Evolutionary conservation across 2,113 vertebrate species (phyloP).

Genomic region (Caranx ignobilis): DNA sequence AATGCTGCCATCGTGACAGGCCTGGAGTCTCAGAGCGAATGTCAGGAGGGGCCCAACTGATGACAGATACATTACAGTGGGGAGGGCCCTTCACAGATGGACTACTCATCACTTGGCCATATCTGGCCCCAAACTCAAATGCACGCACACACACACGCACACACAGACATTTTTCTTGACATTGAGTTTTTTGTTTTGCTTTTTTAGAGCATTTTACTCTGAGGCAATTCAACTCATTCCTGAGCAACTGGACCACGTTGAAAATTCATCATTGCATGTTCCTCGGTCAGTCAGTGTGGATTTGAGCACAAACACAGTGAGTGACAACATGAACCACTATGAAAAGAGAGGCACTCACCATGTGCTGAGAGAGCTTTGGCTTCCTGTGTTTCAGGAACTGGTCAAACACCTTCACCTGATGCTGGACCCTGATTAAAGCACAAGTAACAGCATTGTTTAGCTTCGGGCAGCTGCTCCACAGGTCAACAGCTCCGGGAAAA

Average conservation of each 20-base stretch:
- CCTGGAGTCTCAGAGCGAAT: neutral
- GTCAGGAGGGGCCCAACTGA: slow-evolving; percentile 39
- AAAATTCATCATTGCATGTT: neutral
- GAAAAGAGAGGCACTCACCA: slow-evolving; percentile 71
- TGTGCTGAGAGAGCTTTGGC: slow-evolving; percentile 79
- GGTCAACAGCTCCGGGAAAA: neutral
- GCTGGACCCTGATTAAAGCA: slow-evolving; percentile 75
- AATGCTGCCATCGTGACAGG: neutral
- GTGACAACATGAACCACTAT: neutral
- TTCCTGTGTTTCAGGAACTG: slow-evolving; percentile 82
- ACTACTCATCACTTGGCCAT: slow-evolving; percentile 41
- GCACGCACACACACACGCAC: neutral
- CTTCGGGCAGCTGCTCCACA: neutral
- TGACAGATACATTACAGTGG: slow-evolving; percentile 52
- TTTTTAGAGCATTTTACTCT: neutral
- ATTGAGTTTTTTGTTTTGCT: neutral
- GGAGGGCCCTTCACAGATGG: slow-evolving; percentile 3
- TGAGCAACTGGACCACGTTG: neutral
- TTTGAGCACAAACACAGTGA: neutral
- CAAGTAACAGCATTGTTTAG: neutral
- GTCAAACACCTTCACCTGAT: slow-evolving; percentile 82
- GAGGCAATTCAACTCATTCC: neutral
- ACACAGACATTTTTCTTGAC: neutral
- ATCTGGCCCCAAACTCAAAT: slow-evolving; percentile 2
- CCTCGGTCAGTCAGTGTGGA: neutral